Evolutionary conservation across 2,113 vertebrate genomes (phyloP), one percentile per base, ranked within the genome.

Genomic region (Hydrolagus affinis): DNA sequence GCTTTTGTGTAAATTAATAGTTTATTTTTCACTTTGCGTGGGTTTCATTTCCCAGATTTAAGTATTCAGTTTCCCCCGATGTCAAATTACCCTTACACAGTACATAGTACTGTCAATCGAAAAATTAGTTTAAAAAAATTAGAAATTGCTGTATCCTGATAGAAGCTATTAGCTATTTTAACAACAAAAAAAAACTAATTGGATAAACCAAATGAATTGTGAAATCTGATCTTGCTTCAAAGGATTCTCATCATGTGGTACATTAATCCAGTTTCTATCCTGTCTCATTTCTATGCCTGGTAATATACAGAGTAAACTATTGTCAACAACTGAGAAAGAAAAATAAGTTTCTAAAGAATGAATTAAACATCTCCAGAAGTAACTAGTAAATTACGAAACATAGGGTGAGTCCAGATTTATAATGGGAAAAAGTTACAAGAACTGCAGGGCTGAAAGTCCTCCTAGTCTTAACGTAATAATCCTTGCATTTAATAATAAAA

Each of bases 41-140:
- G 28, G 10, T 17, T 83, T 66, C 78, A 83, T 83, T 83, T 78
- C 30, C 73, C 78, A 68, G 78, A 66, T 25, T 62, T 83, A 21
- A 44, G 14, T 68, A 66, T 83, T 83, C 62, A 30, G 78, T 4
- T 17, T 68, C 28, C 78, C 6, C 44, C 30, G 3, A 83, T 19
- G 62, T 28, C 28, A 68, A 83, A 8, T 44, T 3, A 6, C 66
- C 25, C 8, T 68, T 83, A 60, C 64, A n/a, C n/a, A n/a, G n/a
- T n/a, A n/a, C 25, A 83, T 80, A 80, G 30, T 83, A 23, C 25
- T 66, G 78, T 83, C 60, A 83, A 83, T 32, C 66, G 64, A 83
- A 66, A n/a, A 80, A 83, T 83, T 30, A 83, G 78, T n/a, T n/a
- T 83, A 21, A 83, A 66, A 68, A 66, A 83, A 83, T 83, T 83